Evolutionary conservation across 2,888 invertebrate species (phyloP).

Genomic region (Mythimna lalbum): DNA sequence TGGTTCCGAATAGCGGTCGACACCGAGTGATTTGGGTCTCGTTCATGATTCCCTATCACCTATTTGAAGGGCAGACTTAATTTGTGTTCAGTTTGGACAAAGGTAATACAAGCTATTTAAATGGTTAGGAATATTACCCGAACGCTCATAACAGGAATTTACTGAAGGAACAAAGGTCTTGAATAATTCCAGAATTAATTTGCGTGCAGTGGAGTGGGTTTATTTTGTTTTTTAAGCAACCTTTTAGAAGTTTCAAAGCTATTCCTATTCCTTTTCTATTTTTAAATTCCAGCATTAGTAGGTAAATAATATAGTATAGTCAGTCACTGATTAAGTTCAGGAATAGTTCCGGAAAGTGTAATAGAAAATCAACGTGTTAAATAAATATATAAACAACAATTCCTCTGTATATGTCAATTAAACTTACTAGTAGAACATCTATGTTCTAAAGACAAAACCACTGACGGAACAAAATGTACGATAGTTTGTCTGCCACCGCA

Average conservation of each 20-base stretch:
- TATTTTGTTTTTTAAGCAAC: not conserved
- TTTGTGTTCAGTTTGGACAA: conserved; percentile 41
- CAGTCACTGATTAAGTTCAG: not conserved
- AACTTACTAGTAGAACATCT: conserved; percentile 9
- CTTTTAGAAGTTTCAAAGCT: not conserved
- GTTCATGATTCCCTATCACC: conserved; percentile 23
- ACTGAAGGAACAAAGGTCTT: conserved; percentile 35
- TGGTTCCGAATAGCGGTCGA: conserved; percentile 19
- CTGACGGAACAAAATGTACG: conserved; percentile 34
- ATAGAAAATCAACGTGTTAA: not conserved
- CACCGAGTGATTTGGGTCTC: conserved; percentile 45
- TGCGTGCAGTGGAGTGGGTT: conserved; percentile 24
- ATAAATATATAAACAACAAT: not conserved
- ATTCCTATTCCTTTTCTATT: not conserved
- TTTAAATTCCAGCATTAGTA: not conserved
- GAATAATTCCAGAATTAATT: conserved; percentile 54
- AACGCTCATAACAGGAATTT: conserved; percentile 29
- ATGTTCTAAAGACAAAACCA: conserved; percentile 29
- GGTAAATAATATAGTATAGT: not conserved
- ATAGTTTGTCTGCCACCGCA: conserved; percentile 43
- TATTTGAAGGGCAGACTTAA: conserved; percentile 36
- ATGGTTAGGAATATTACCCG: conserved; percentile 28
- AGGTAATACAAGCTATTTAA: conserved; percentile 32
- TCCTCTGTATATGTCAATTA: conserved; percentile 13
- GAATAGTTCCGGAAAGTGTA: not conserved